A percentile compares a stretch with the other conserved stretches of the same genome.
These are phyloP conservation scores for Eretmocerus hayati DNA, from an alignment of 2,888 invertebrate species.

Conservation along the genomic window DNA sequence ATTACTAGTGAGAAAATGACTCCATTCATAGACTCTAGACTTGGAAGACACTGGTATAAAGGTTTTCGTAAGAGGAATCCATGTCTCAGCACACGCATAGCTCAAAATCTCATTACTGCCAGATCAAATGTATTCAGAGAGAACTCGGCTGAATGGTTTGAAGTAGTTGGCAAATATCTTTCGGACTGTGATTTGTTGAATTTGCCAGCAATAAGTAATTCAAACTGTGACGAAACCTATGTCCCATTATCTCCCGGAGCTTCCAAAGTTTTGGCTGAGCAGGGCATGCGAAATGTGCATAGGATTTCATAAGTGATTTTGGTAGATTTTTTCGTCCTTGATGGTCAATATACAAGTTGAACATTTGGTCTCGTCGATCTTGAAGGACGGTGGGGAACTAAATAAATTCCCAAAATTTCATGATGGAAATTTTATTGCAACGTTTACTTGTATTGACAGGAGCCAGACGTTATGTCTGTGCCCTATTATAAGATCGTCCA, in stretches of 20 bases:
- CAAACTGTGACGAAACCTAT: constrained; percentile 39
- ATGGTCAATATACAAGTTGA: no score
- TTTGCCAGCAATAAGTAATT: constrained; percentile 31
- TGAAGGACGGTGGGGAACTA: no score
- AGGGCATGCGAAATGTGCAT: constrained; percentile 30
- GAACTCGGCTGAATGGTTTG: constrained; percentile 5
- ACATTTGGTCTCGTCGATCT: no score
- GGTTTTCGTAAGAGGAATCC: constrained; percentile 35
- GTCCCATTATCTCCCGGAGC: constrained; percentile 38
- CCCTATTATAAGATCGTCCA: no score
- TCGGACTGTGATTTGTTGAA: constrained; percentile 23
- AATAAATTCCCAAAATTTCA: no score
- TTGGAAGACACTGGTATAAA: constrained; percentile 37
- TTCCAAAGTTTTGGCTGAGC: constrained; percentile 32
- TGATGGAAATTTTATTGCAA: no score
- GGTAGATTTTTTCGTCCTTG: no score
- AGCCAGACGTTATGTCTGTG: no score
- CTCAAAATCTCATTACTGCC: constrained; percentile 4
- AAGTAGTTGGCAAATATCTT: constrained; percentile 21
- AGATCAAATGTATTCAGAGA: constrained; percentile 1
- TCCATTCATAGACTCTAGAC: constrained; percentile 32
- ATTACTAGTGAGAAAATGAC: no score
- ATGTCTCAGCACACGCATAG: constrained; percentile 25
- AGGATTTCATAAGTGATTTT: no score
- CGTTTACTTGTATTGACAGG: no score